phyloP scores from a whole-genome alignment of 2,888 invertebrate species.

The Epiblema foenella region DNA sequence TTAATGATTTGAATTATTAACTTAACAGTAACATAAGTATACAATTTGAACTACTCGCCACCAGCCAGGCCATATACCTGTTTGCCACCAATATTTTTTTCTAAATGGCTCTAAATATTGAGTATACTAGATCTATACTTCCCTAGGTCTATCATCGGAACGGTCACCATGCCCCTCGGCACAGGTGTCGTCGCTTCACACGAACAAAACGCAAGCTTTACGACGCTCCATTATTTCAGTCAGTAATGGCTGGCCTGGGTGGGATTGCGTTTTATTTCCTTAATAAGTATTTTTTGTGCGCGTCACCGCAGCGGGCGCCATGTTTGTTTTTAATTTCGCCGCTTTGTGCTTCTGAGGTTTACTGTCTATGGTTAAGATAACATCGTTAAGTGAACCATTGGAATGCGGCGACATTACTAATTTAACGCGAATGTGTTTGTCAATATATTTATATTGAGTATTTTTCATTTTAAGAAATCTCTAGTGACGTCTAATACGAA shows the following conservation, averaged over 20 bases:
- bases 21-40: too few relatives aligned
- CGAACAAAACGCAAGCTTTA: constrained; percentile 67
- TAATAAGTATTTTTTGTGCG: constrained; percentile 41
- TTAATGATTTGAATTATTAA: too few relatives aligned
- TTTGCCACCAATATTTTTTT: neutral
- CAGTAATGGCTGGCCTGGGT: constrained; percentile 59
- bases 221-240: constrained; percentile 76
- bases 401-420: constrained; percentile 6
- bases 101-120: constrained; percentile 4
- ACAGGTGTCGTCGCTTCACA: constrained; percentile 83
- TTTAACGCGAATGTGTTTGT: neutral
- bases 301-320: constrained; percentile 38
- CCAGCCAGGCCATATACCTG: too few relatives aligned
- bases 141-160: constrained; percentile 43
- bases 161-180: constrained; percentile 55
- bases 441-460: neutral
- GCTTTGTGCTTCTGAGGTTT: constrained; percentile 30
- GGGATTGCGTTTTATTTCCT: constrained; percentile 40
- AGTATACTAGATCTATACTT: constrained; percentile 51
- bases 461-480: neutral
- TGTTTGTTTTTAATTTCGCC: constrained; percentile 41
- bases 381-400: constrained; percentile 20
- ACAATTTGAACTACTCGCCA: too few relatives aligned
- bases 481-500: too few relatives aligned
- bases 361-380: constrained; percentile 16